These are phyloP conservation scores for Characodon lateralis DNA, from an alignment of 2,797 vertebrate species.

Conservation along the genomic window DNA sequence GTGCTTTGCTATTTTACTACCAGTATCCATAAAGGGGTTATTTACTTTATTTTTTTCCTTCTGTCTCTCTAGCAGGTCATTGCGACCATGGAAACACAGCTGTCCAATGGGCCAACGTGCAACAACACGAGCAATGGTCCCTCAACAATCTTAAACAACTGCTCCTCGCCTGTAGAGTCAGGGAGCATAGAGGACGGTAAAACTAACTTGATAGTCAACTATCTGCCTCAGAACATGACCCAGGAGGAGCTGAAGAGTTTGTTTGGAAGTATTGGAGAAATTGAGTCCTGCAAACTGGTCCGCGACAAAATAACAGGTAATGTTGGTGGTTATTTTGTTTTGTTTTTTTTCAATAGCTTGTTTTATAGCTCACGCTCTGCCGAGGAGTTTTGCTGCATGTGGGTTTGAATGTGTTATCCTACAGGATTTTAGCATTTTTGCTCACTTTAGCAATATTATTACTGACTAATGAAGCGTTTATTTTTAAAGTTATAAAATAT, in stretches of 20 bases:
- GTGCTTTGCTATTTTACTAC: neutral
- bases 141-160: constrained; percentile 91
- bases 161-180: constrained; percentile 93
- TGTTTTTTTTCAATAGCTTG: neutral
- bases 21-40: constrained; percentile 13
- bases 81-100: constrained; percentile 99
- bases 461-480: neutral
- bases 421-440: neutral
- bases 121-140: constrained; percentile 96
- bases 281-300: constrained; percentile 98
- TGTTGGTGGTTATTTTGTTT: constrained; percentile 5
- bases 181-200: constrained; percentile 97
- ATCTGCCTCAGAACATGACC: constrained; percentile 99
- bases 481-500: constrained; percentile 4
- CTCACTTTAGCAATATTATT: neutral
- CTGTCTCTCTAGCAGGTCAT: constrained; percentile 93
- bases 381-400: neutral
- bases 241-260: constrained; percentile 98
- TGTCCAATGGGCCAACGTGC: constrained; percentile 96
- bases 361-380: neutral
- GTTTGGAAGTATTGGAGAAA: constrained; percentile 98
- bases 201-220: constrained; percentile 99
- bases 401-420: neutral
- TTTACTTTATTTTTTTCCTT: constrained; percentile 30
- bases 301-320: constrained; percentile 99